Base-by-base conservation (phyloP, 1,140 invertebrate species). In the Pteromalus puparum region DNA sequence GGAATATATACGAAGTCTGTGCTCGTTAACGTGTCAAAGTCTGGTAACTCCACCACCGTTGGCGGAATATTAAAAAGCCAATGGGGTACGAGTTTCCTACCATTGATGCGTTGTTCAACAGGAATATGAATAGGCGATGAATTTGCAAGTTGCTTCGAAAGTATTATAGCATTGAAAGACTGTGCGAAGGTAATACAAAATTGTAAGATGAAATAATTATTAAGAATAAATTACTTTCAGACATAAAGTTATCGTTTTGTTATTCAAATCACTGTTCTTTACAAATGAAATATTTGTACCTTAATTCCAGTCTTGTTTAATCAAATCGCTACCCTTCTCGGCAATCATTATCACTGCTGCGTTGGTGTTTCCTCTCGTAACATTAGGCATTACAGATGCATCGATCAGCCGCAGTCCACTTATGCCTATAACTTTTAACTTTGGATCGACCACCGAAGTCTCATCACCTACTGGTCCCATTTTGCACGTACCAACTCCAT, bases 11-110 rank as follows among this genome's bases (percentile, higher is more conserved):
- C 4, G 53, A 21, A 9, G 21, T 61, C 9, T 15, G 12, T 48
- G 13, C 15, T 48, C 46, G 13, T 67, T 42, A 90, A 87, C 87
- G 89, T 87, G 87, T 88, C 88, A 90, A 91, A 90, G 89, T 87
- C 89, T 92, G 91, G 91, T 92, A 92, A 92, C 91, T 92, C 91
- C 90, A 92, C 91, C 91, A 92, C 91, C 91, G 91, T 92, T 92
- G 91, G 91, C 90, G 90, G 74, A n/a, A 82, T 82, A 81, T 86
- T 67, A 46, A 82, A 88, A 85, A 70, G 91, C 89, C 91, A 92
- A 92, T 92, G 91, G 91, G 90, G 91, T 91, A 90, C 87, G 91
- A 92, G 90, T 92, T 91, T 88, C 91, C 91, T 88, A 88, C 90
- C 89, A 87, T 91, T 88, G 90, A 86, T 86, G 89, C 85, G 87